These are phyloP conservation scores for Ancistrus triradiatus DNA, from an alignment of 2,113 vertebrate species.

Conservation along the genomic window DNA sequence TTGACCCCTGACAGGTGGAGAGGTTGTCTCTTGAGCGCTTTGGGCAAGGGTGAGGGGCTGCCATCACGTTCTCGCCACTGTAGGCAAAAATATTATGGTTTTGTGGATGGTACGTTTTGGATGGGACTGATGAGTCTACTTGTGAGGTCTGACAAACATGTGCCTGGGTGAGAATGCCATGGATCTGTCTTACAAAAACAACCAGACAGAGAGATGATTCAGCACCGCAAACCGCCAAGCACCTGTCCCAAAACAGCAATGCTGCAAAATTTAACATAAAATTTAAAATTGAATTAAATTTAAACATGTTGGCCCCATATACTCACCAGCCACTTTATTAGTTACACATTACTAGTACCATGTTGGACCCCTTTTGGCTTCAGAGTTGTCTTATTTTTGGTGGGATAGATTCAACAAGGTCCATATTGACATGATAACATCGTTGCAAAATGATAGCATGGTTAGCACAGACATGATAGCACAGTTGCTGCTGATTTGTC, in stretches of 20 bases:
- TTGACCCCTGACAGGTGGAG: constrained; percentile 73
- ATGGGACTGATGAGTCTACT: constrained; percentile 56
- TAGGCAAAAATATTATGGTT: constrained; percentile 75
- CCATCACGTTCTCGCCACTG: constrained; percentile 53
- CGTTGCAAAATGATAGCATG: too few species aligned
- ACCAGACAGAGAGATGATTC: constrained; percentile 49
- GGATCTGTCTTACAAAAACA: constrained; percentile 60
- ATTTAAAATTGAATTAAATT: too few species aligned
- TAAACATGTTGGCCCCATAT: too few species aligned
- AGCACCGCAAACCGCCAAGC: constrained; percentile 58
- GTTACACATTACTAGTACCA: too few species aligned
- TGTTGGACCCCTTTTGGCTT: too few species aligned
- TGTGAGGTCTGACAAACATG: constrained; percentile 71
- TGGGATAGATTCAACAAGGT: too few species aligned
- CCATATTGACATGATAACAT: too few species aligned
- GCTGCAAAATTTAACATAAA: neutral
- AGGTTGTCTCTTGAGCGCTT: constrained; percentile 60
- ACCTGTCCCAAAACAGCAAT: constrained; percentile 59
- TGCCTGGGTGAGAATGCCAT: constrained; percentile 60
- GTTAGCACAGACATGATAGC: too few species aligned
- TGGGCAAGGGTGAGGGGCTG: constrained; percentile 52
- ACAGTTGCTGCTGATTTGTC: too few species aligned
- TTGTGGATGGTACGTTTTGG: constrained; percentile 55
- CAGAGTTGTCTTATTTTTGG: too few species aligned
- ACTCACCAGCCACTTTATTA: too few species aligned